Percentiles rank a stretch among this genome's conserved stretches.
Evolutionary conservation across 1,140 invertebrate species (phyloP).

Genomic region (Phenacoccus solenopsis): DNA sequence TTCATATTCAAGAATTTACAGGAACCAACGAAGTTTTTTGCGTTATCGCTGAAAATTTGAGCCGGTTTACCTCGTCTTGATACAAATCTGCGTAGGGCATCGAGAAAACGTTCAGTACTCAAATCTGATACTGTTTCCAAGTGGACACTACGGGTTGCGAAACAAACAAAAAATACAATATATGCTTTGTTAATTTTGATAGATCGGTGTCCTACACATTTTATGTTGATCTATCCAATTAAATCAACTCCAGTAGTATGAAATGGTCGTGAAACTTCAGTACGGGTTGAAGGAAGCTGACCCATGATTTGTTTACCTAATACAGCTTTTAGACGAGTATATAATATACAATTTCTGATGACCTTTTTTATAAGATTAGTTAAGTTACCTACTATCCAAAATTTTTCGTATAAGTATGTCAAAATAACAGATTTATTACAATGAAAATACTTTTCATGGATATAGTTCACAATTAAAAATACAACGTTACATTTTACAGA

Average conservation of each 20-base stretch:
- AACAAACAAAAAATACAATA: constrained; percentile 35
- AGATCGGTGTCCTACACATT: constrained; percentile 25
- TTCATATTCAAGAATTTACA: not conserved
- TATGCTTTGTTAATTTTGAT: constrained; percentile 31
- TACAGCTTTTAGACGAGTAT: constrained; percentile 24
- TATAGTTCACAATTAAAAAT: constrained; percentile 29
- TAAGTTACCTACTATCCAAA: constrained; percentile 28
- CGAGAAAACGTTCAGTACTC: constrained; percentile 33
- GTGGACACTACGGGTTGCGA: constrained; percentile 34
- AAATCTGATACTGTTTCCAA: constrained; percentile 34
- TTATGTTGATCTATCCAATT: constrained; percentile 33
- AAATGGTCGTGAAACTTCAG: constrained; percentile 29
- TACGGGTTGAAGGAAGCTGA: constrained; percentile 27
- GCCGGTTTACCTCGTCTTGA: constrained; percentile 29
- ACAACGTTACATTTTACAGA: constrained; percentile 28
- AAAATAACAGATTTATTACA: constrained; percentile 26
- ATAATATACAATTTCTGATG: constrained; percentile 27
- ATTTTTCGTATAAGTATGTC: constrained; percentile 26
- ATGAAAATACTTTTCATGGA: constrained; percentile 30
- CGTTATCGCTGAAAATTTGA: not conserved
- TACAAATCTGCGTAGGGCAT: constrained; percentile 33
- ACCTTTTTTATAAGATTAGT: constrained; percentile 26
- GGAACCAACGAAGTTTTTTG: not conserved
- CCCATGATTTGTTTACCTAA: constrained; percentile 29
- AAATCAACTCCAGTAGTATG: constrained; percentile 33